Base-by-base conservation (phyloP, 2,113 vertebrate genomes). In the Arvicanthis niloticus region DNA sequence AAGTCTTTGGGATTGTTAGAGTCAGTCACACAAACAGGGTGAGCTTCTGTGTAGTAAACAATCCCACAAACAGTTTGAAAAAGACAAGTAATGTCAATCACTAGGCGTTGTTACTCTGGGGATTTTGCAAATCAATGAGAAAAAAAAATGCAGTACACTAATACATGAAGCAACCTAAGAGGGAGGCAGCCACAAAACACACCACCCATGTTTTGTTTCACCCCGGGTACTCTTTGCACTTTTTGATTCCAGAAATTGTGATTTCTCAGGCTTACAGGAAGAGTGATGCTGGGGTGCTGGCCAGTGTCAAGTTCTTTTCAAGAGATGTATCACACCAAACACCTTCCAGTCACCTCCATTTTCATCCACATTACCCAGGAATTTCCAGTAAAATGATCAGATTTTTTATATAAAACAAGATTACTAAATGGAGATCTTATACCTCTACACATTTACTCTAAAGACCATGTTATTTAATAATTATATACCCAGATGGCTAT, bases 121-220 rank as follows among this genome's bases (percentile, higher is more conserved):
- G 77, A 22, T 96, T 96, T 96, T 73, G 48, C 45, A 81, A 82
- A 82, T 62, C 58, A 51, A 60, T 75, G 80, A 84, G 81, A 95
- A 82, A 87, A 82, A 87, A 13, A 84, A 91, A 87, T 88, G 70
- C 26, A 92, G 73, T 65, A 22, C 37, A 51, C 51, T 48, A 21
- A 87, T 72, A 45, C 86, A 81, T 5, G 53, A 91, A 42, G 77
- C 34, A 93, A 51, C 42, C 10, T 53, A 42, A 13, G 58, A 91
- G 82, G 13, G 21, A 70, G 24, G 70, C 24, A 62, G 34, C 24
- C 45, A 29, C n/a, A 78, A 82, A 93, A 92, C 3, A n/a, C 1
- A 86, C 3, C 4, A 37, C 16, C 24, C 16, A 0, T 21, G 62
- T 37, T 92, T 85, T 88, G 29, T 58, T 93, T 88, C 24, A 22